phyloP scores from a whole-genome alignment of 2,113 vertebrate genomes.

The Neopipo cinnamomea region DNA sequence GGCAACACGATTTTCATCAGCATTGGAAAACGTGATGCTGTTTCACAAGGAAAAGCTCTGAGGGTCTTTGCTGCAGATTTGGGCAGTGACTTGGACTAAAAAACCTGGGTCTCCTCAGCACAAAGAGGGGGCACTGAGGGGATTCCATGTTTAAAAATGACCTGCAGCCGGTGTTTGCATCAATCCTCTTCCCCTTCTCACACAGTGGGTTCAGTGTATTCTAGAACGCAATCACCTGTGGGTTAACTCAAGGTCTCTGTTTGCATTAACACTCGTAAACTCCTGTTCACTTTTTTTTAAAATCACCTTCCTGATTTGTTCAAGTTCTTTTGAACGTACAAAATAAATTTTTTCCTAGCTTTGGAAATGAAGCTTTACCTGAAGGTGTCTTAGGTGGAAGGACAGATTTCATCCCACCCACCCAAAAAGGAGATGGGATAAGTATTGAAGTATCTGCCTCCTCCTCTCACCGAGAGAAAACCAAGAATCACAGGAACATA shows the following conservation, averaged over 20 bases:
- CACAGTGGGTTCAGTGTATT: neutral
- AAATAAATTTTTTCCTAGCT: neutral
- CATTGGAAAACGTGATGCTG: neutral
- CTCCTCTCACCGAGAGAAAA: neutral
- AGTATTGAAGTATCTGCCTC: neutral
- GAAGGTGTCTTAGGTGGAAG: neutral
- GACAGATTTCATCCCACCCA: rapidly evolving
- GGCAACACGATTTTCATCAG: neutral
- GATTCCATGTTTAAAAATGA: neutral
- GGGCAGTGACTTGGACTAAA: neutral
- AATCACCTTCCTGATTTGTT: neutral
- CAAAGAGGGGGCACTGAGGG: rapidly evolving
- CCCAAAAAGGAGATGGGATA: neutral
- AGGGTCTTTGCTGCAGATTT: neutral
- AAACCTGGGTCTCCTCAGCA: neutral
- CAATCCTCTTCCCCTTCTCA: neutral
- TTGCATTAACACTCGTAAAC: neutral
- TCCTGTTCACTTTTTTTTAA: neutral
- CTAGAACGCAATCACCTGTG: neutral
- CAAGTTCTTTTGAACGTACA: rapidly evolving
- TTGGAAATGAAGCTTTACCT: neutral
- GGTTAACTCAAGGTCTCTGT: neutral
- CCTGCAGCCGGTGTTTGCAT: neutral
- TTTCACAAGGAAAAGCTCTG: neutral
- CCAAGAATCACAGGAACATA: neutral